Conservation (phyloP, 2,888 invertebrate species). For the Melolontha melolontha region DNA sequence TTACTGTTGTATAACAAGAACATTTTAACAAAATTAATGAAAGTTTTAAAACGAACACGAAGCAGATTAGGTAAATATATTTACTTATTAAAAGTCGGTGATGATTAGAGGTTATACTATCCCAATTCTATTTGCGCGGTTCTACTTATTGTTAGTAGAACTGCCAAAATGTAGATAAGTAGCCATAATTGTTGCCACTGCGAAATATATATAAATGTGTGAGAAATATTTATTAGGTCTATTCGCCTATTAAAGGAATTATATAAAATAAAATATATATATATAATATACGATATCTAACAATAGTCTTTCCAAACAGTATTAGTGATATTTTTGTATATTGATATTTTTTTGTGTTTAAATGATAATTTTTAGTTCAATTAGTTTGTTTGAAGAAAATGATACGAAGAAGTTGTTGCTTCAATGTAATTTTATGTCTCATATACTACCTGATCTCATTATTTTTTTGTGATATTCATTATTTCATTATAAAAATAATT, state of each 20-base stretch:
- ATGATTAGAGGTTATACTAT: too few relatives aligned
- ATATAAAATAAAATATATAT: conserved; percentile 29
- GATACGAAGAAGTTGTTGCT: conserved; percentile 16
- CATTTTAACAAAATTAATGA: too few relatives aligned
- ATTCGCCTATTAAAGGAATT: conserved; percentile 38
- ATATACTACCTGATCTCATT: conserved; percentile 34
- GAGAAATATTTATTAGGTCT: conserved; percentile 30
- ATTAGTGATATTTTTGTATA: conserved; percentile 45
- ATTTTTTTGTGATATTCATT: conserved; percentile 45
- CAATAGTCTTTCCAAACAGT: conserved; percentile 48
- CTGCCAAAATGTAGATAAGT: conserved; percentile 22
- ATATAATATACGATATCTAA: conserved; percentile 24
- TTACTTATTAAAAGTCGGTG: too few relatives aligned
- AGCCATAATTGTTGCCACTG: conserved; percentile 37
- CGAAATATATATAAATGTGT: conserved; percentile 28
- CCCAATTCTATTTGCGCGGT: conserved; percentile 1
- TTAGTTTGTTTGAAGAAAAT: conserved; percentile 6
- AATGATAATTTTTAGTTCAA: conserved; percentile 4
- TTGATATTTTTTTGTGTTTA: conserved; percentile 19
- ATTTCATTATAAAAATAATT: conserved; percentile 49
- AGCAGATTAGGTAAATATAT: background rate
- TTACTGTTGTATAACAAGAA: too few relatives aligned
- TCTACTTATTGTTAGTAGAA: conserved; percentile 21
- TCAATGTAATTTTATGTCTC: conserved; percentile 19
- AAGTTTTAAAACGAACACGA: background rate